Conservation (phyloP, 2,888 invertebrate species). For the Spialia ferax region DNA sequence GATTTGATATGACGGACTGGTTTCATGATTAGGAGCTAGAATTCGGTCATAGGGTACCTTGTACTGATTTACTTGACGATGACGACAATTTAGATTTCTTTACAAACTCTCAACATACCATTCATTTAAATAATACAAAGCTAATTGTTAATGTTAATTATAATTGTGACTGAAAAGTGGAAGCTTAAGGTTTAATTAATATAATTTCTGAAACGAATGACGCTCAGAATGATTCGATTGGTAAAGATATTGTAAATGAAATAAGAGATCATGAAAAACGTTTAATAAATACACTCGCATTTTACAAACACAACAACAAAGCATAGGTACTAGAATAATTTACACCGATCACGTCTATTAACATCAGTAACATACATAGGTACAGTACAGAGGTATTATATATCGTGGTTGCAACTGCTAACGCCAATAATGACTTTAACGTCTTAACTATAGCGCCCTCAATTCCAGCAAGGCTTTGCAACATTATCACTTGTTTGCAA, state of each 20-base stretch:
- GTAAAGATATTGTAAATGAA: slow-evolving; percentile 48
- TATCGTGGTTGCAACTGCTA: neutral
- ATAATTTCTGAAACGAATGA: neutral
- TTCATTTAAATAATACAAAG: neutral
- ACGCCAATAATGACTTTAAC: slow-evolving; percentile 15
- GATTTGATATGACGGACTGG: slow-evolving; percentile 11
- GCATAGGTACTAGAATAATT: slow-evolving; percentile 47
- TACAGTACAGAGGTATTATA: slow-evolving; percentile 33
- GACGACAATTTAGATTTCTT: slow-evolving; percentile 41
- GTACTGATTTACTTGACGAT: slow-evolving; percentile 46
- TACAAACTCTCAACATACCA: neutral
- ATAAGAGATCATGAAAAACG: slow-evolving; percentile 61
- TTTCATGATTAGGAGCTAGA: slow-evolving; percentile 28
- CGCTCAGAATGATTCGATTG: neutral
- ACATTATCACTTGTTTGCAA: slow-evolving; percentile 70
- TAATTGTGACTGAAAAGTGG: too few relatives aligned
- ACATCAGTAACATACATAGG: slow-evolving; percentile 18
- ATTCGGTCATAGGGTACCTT: slow-evolving; percentile 27
- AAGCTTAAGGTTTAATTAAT: neutral
- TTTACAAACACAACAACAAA: slow-evolving; percentile 75
- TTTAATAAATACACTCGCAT: slow-evolving; percentile 76
- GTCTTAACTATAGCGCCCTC: slow-evolving; percentile 19
- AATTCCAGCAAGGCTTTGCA: slow-evolving; percentile 33
- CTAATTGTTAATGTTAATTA: too few relatives aligned
- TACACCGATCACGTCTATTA: slow-evolving; percentile 33